Evolutionary conservation across 2,113 vertebrate genomes (phyloP).

Genomic region (Vidua macroura): DNA sequence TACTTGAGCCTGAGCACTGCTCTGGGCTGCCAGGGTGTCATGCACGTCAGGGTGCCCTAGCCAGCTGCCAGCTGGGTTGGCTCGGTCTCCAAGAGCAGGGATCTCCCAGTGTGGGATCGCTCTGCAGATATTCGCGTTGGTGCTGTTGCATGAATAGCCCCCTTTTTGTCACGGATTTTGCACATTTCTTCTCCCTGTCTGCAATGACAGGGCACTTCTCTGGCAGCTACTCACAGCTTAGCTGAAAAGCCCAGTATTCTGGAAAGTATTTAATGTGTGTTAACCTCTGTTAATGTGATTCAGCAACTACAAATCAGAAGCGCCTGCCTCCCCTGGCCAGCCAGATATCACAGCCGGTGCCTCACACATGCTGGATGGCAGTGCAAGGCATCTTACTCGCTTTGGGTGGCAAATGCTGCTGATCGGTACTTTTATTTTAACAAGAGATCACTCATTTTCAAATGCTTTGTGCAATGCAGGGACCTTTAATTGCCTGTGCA

Average conservation of each 20-base stretch:
- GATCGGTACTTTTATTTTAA: not conserved
- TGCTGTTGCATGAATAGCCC: not conserved
- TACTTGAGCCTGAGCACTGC: not conserved
- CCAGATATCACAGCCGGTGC: not conserved
- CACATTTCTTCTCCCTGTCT: not conserved
- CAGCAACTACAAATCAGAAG: not conserved
- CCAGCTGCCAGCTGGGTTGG: not conserved
- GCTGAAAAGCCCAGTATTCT: slow-evolving; percentile 27
- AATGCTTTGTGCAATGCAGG: not conserved
- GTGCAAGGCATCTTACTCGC: not conserved
- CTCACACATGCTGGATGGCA: not conserved
- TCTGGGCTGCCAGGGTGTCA: not conserved
- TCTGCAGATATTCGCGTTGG: not conserved
- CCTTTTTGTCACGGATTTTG: not conserved
- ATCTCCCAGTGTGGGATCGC: not conserved
- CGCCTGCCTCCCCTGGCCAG: slow-evolving; percentile 8
- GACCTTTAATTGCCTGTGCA: not conserved
- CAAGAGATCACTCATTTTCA: not conserved
- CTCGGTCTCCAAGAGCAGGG: not conserved
- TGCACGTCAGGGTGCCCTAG: not conserved
- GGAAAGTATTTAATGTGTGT: slow-evolving; percentile 25
- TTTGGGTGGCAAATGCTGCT: not conserved
- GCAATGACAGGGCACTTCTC: slow-evolving; percentile 52
- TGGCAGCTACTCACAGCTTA: slow-evolving; percentile 1
- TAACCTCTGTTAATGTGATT: slow-evolving; percentile 49